Conservation (phyloP, 2,888 invertebrate species). For the Phaedon cochleariae region DNA sequence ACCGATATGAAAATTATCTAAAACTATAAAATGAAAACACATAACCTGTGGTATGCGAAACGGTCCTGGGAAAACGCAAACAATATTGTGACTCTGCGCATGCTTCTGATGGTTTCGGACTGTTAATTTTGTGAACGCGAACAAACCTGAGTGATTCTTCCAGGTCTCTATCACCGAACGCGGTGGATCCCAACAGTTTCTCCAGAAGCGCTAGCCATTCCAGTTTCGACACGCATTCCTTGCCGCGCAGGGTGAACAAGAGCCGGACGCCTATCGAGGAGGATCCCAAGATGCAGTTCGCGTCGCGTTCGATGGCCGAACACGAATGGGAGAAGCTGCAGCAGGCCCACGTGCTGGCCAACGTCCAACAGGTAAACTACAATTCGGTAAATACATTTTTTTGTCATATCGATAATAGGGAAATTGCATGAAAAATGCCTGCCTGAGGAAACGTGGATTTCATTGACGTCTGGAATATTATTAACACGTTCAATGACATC, state of each 20-base stretch:
- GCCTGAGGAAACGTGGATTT: too few species aligned
- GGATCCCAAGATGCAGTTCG: constrained; percentile 66
- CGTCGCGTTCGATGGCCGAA: constrained; percentile 66
- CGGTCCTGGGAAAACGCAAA: too few species aligned
- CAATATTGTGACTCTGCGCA: too few species aligned
- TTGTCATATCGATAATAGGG: not conserved
- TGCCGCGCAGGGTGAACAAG: constrained; percentile 70
- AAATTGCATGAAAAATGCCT: too few species aligned
- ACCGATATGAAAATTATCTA: too few species aligned
- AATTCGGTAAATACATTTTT: not conserved
- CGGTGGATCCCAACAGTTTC: constrained; percentile 69
- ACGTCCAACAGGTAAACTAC: constrained; percentile 77
- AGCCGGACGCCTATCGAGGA: constrained; percentile 70
- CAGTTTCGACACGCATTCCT: constrained; percentile 80
- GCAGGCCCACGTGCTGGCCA: constrained; percentile 73
- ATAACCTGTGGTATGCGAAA: too few species aligned
- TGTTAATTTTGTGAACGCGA: too few species aligned
- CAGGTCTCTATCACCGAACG: constrained; percentile 84
- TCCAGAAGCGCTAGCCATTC: constrained; percentile 79
- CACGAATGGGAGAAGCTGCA: constrained; percentile 97
- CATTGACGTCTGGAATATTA: too few species aligned
- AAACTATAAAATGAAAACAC: too few species aligned
- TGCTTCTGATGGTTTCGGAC: too few species aligned
- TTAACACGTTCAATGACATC: too few species aligned
- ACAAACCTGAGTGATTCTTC: not conserved